Percentiles rank a stretch among this genome's conserved stretches.
Conservation (phyloP, 2,888 invertebrate species). For the Hirtodrosophila trivittata region DNA sequence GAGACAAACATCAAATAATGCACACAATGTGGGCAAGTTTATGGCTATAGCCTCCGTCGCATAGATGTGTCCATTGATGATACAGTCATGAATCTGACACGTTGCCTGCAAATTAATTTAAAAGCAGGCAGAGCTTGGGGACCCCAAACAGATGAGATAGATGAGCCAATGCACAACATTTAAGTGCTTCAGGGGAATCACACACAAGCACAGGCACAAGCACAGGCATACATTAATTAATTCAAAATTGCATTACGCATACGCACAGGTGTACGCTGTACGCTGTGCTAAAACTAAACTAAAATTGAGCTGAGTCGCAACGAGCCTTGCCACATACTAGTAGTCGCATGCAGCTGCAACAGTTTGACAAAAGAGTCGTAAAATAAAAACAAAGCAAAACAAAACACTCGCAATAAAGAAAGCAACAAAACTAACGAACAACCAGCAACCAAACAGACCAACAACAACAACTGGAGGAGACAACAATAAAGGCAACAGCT, state of each 20-base stretch:
- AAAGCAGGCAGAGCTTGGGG: constrained; percentile 45
- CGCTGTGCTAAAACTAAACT: constrained; percentile 44
- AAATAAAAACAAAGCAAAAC: constrained; percentile 57
- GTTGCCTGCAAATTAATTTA: constrained; percentile 71
- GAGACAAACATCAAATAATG: constrained; percentile 5
- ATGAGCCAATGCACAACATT: constrained; percentile 67
- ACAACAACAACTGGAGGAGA: too few relatives aligned
- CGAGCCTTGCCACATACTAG: constrained; percentile 5
- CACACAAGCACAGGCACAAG: constrained; percentile 34
- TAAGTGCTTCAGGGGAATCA: constrained; percentile 58
- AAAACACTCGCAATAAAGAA: constrained; percentile 53
- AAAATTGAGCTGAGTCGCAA: constrained; percentile 29
- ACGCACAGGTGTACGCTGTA: constrained; percentile 68
- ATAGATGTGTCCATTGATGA: constrained; percentile 24
- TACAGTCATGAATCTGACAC: constrained; percentile 41
- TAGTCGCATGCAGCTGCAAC: constrained; percentile 30
- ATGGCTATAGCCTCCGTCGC: constrained; percentile 16
- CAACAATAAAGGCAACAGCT: constrained; percentile 26
- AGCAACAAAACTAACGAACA: constrained; percentile 30
- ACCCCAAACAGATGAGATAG: constrained; percentile 42
- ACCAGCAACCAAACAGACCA: constrained; percentile 22
- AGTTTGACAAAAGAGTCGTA: constrained; percentile 68
- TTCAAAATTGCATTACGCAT: constrained; percentile 74
- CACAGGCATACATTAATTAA: constrained; percentile 64
- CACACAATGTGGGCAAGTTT: constrained; percentile 45